Percentiles rank a stretch among this genome's conserved stretches.
These are phyloP conservation scores for Tiliacea aurago DNA, from an alignment of 2,888 invertebrate genomes.

Conservation along the genomic window DNA sequence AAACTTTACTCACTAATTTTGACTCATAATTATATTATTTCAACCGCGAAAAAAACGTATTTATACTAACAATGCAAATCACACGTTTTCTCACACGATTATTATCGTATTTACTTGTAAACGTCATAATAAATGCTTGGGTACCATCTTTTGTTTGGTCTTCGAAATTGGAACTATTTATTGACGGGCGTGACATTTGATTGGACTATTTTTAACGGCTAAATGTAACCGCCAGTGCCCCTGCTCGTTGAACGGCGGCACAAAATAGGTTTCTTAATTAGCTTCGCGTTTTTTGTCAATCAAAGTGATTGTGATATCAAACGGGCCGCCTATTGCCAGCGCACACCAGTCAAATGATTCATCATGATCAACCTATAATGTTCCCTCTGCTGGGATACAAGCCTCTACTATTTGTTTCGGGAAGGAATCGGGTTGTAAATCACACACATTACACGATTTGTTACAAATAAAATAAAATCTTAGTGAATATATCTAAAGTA, in stretches of 20 bases:
- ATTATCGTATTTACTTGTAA: conserved; percentile 76
- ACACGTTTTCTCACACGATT: conserved; percentile 70
- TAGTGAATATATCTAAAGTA: no score
- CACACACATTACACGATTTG: no score
- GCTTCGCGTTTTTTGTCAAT: conserved; percentile 52
- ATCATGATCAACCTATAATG: no score
- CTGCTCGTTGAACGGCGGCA: conserved; percentile 61
- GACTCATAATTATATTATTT: conserved; percentile 78
- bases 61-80: conserved; percentile 61
- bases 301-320: conserved; percentile 53
- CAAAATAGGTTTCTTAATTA: conserved; percentile 63
- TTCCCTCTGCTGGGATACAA: no score
- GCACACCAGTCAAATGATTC: background rate
- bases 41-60: conserved; percentile 61
- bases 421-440: no score
- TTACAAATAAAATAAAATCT: no score
- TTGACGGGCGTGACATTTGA: conserved; percentile 81
- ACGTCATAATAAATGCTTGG: conserved; percentile 81
- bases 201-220: conserved; percentile 82
- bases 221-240: conserved; percentile 65
- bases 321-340: conserved; percentile 8
- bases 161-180: conserved; percentile 83
- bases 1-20: conserved; percentile 76
- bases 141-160: conserved; percentile 82
- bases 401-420: no score